A percentile compares a stretch with the other conserved stretches of the same genome.
Conservation (phyloP, 2,797 vertebrate genomes). For the Cichlasoma orientale region DNA sequence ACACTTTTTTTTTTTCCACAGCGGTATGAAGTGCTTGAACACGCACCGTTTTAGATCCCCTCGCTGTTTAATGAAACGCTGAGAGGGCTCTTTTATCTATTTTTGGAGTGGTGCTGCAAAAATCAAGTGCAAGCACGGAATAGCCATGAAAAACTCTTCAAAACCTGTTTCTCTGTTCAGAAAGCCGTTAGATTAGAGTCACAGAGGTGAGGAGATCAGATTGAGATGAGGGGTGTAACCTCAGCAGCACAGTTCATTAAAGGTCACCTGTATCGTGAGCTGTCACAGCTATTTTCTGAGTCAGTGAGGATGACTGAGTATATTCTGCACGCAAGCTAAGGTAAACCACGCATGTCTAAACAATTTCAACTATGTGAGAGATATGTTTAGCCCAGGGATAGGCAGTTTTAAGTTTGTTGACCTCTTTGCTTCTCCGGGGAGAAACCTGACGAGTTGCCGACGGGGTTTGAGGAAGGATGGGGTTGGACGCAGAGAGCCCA, state of each 20-base stretch:
- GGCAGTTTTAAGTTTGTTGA: neutral
- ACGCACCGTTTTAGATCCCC: constrained; percentile 13
- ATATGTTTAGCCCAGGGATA: constrained; percentile 22
- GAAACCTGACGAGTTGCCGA: constrained; percentile 30
- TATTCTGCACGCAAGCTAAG: constrained; percentile 37
- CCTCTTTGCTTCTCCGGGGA: constrained; percentile 21
- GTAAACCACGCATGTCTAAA: constrained; percentile 43
- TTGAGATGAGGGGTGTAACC: constrained; percentile 1
- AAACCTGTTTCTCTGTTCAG: constrained; percentile 25
- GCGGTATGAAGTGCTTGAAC: constrained; percentile 6
- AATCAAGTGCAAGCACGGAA: constrained; percentile 24
- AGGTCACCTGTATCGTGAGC: constrained; percentile 41
- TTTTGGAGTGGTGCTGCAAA: constrained; percentile 38
- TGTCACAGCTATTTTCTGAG: constrained; percentile 46
- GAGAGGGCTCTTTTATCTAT: constrained; percentile 34
- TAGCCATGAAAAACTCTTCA: constrained; percentile 27
- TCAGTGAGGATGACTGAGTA: constrained; percentile 34
- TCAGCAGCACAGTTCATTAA: constrained; percentile 15
- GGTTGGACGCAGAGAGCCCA: neutral
- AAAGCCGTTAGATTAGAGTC: constrained; percentile 3
- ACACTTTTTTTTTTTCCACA: neutral
- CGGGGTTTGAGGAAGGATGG: neutral
- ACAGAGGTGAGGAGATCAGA: constrained; percentile 18
- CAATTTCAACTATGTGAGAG: constrained; percentile 33
- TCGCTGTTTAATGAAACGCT: constrained; percentile 36